Evolutionary conservation across 2,113 vertebrate species (phyloP), one percentile per base, ranked within the genome.

Genomic region (Maccullochella peelii): DNA sequence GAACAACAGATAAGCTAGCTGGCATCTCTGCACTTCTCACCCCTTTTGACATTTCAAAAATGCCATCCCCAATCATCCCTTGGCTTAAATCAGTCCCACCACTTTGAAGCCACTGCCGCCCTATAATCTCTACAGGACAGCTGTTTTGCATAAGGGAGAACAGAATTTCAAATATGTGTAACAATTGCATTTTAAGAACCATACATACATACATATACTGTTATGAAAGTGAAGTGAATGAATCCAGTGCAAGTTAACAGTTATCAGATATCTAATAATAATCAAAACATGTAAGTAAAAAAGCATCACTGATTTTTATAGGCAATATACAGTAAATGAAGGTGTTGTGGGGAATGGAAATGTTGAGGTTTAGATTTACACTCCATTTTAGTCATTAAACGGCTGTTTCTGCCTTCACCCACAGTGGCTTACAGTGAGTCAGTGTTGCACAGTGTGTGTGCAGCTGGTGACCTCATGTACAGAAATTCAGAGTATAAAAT

Each of bases 31-130:
- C 74, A 73, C 75, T 85, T 83, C 73, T 82, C 80, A 90, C 55
- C 75, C 75, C 63, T 89, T 77, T 68, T 90, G 88, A 88, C 90
- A 93, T 90, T 92, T 93, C 23, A 79, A 67, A 90, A 91, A 91
- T 86, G 89, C 63, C 86, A 88, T 63, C 59, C 44, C 68, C 73
- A 79, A 65, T 85, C 88, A 83, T 89, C 71, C 63, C 62, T 79
- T 27, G 72, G 79, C 62, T 85, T 88, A 90, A 85, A 83, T 76
- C 68, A 68, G 76, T 83, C 74, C 73, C 40, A 79, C 61, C 9
- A n/a, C 62, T 73, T 81, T 40, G 71, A 73, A 70, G 58, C 72
- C 77, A 85, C 33, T 52, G 83, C 20, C 21, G 25, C 55, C 67
- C 55, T 40, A 58, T 81, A 86, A 83, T 84, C 73, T 89, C 58